Conservation (phyloP, 2,113 vertebrate genomes). For the Xyrauchen texanus region DNA sequence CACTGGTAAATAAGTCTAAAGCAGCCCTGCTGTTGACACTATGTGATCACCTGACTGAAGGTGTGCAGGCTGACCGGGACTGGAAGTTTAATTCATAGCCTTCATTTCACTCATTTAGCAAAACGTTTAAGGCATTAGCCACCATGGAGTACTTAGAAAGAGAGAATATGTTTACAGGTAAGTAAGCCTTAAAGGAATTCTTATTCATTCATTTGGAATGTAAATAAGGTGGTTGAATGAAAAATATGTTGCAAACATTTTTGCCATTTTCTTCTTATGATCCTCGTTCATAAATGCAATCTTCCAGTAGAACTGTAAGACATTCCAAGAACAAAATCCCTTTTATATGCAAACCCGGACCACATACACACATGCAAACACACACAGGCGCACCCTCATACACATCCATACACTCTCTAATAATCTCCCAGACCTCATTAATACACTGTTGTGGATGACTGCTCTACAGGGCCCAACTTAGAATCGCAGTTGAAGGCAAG, state of each 20-base stretch:
- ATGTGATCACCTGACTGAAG: constrained; percentile 24
- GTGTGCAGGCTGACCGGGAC: not conserved
- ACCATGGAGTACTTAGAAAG: no score
- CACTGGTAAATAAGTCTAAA: constrained; percentile 27
- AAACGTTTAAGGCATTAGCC: not conserved
- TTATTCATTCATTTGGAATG: not conserved
- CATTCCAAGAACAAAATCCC: constrained; percentile 21
- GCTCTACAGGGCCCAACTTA: constrained; percentile 62
- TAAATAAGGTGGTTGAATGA: not conserved
- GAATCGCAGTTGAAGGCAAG: constrained; percentile 76
- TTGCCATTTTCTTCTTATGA: not conserved
- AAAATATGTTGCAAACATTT: not conserved
- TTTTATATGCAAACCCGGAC: not conserved
- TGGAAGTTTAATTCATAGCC: not conserved
- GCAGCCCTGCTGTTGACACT: constrained; percentile 27
- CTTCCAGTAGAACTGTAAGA: not conserved
- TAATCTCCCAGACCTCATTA: constrained; percentile 47
- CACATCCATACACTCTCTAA: not conserved
- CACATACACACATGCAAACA: not conserved
- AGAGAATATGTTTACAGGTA: not conserved
- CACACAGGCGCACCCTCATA: no score
- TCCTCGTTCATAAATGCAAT: constrained; percentile 1
- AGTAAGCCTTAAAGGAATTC: not conserved
- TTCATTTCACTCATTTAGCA: not conserved
- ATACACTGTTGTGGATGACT: constrained; percentile 53